Conservation (phyloP, 1,140 invertebrate species). For the Catajapyx aquilonaris region DNA sequence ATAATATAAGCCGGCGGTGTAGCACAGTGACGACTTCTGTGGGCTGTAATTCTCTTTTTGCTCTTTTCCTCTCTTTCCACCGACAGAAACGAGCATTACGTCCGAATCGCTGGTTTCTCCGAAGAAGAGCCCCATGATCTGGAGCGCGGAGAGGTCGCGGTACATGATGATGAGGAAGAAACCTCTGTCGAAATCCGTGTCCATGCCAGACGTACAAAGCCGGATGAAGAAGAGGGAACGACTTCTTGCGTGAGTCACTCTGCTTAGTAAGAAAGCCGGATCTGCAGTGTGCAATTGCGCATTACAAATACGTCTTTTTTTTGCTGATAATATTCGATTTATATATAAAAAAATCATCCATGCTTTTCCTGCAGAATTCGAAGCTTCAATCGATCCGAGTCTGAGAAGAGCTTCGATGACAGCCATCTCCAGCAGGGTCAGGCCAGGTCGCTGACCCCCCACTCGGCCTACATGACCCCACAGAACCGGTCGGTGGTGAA, state of each 20-base stretch:
- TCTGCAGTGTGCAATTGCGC: too few relatives aligned
- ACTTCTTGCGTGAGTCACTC: conserved; percentile 35
- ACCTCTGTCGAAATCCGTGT: conserved; percentile 51
- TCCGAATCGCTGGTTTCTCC: too few relatives aligned
- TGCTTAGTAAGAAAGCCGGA: neutral
- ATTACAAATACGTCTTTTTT: too few relatives aligned
- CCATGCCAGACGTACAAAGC: conserved; percentile 61
- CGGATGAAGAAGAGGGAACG: conserved; percentile 43
- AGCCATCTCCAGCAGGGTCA: conserved; percentile 39
- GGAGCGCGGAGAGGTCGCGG: neutral
- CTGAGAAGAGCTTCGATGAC: conserved; percentile 50
- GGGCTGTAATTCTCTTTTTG: too few relatives aligned
- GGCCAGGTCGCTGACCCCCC: conserved; percentile 37
- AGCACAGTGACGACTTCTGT: too few relatives aligned
- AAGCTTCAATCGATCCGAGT: conserved; percentile 51
- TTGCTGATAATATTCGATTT: too few relatives aligned
- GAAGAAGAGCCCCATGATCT: too few relatives aligned
- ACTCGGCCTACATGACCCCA: conserved; percentile 43
- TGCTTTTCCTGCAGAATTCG: conserved; percentile 29
- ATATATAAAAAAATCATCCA: too few relatives aligned
- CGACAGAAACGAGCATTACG: too few relatives aligned
- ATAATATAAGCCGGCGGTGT: too few relatives aligned
- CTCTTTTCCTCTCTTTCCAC: too few relatives aligned
- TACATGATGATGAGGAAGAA: conserved; percentile 25
- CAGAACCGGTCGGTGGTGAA: conserved; percentile 55